Percentiles rank a stretch among this genome's conserved stretches.
Evolutionary conservation across 2,113 vertebrate genomes (phyloP).

Genomic region (Trematocara macrostoma): DNA sequence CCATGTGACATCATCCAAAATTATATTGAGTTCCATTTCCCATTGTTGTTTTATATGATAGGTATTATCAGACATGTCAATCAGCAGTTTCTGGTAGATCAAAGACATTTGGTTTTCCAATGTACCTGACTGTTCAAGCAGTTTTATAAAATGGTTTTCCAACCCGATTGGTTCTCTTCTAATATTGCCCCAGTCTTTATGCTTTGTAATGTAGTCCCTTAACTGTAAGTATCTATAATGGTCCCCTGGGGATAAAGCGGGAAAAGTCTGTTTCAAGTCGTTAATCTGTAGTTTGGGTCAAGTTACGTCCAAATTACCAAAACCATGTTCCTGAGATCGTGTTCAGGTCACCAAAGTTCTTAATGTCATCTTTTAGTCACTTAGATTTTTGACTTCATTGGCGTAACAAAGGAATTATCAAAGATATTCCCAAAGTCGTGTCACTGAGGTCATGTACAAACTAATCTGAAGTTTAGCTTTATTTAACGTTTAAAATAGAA

Average conservation of each 20-base stretch:
- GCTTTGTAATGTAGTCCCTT: no score
- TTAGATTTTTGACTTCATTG: background rate
- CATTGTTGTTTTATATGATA: no score
- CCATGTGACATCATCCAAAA: no score
- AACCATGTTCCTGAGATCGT: background rate
- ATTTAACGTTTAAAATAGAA: background rate
- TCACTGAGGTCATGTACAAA: background rate
- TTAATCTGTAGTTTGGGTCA: background rate
- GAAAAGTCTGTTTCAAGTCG: background rate
- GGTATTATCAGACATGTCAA: no score
- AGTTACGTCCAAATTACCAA: background rate
- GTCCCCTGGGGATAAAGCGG: background rate
- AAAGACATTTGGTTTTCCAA: no score
- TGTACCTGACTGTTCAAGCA: no score
- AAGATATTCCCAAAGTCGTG: background rate
- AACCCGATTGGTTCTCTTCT: no score
- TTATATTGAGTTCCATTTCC: no score
- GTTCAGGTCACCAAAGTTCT: background rate
- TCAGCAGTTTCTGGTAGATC: no score
- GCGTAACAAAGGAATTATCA: accelerated
- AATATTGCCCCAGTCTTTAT: no score
- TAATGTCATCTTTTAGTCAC: background rate
- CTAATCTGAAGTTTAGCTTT: background rate
- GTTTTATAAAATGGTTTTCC: no score
- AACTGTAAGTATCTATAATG: no score